A percentile compares a stretch with the other conserved stretches of the same genome.
phyloP scores from a whole-genome alignment of 2,888 invertebrate genomes.

The Nomada fucata region DNA sequence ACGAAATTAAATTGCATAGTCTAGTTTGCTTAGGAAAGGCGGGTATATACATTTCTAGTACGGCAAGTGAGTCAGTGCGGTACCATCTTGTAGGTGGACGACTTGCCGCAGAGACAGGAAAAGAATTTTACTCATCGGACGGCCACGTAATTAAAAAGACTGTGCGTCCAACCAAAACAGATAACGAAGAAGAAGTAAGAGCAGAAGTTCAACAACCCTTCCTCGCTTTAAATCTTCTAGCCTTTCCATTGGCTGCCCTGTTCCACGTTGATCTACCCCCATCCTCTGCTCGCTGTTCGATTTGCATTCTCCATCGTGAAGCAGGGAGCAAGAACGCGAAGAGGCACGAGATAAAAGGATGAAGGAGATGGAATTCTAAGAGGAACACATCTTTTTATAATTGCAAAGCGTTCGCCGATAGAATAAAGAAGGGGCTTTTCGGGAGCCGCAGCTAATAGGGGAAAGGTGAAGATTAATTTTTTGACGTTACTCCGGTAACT shows the following conservation, averaged over 20 bases:
- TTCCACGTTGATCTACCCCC: slow-evolving; percentile 58
- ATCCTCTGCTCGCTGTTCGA: slow-evolving; percentile 65
- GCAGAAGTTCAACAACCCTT: slow-evolving; percentile 73
- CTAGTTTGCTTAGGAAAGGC: slow-evolving; percentile 31
- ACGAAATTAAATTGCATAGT: slow-evolving; percentile 49
- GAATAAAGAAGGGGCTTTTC: slow-evolving; percentile 65
- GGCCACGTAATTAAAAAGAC: slow-evolving; percentile 82
- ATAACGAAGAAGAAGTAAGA: slow-evolving; percentile 78
- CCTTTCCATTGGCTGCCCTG: slow-evolving; percentile 57
- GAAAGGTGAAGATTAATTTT: slow-evolving; percentile 72
- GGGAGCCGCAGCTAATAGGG: slow-evolving; percentile 72
- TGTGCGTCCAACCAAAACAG: slow-evolving; percentile 79
- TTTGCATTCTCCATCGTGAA: slow-evolving; percentile 62
- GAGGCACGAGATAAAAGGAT: slow-evolving; percentile 63
- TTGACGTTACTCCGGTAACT: neutral
- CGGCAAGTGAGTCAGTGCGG: slow-evolving; percentile 74
- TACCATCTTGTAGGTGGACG: slow-evolving; percentile 58
- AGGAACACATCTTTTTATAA: slow-evolving; percentile 74
- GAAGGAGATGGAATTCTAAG: slow-evolving; percentile 66
- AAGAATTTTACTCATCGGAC: slow-evolving; percentile 81
- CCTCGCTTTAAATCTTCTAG: slow-evolving; percentile 76
- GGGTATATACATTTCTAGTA: slow-evolving; percentile 58
- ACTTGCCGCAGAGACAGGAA: slow-evolving; percentile 66
- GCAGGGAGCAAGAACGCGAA: slow-evolving; percentile 57
- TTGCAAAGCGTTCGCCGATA: slow-evolving; percentile 76